Percentiles rank a stretch among this genome's conserved stretches.
Evolutionary conservation across 2,797 vertebrate species (phyloP).

Genomic region (Paramormyrops hopkinsi): DNA sequence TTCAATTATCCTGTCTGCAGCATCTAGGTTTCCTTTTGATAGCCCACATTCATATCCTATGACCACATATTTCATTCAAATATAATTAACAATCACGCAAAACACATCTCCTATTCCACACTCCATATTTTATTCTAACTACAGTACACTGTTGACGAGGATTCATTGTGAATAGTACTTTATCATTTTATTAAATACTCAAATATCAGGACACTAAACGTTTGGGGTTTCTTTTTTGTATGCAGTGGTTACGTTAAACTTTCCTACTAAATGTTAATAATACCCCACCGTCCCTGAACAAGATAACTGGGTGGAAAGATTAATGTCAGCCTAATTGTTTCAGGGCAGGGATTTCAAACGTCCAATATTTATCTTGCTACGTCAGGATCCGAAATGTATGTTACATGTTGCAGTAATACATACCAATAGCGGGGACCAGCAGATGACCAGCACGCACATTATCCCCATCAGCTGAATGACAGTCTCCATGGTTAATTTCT

Average conservation of each 20-base stretch:
- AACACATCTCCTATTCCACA: background rate
- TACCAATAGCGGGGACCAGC: slow-evolving; percentile 96
- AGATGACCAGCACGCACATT: slow-evolving; percentile 85
- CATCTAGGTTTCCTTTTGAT: background rate
- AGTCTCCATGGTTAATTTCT: slow-evolving; percentile 83
- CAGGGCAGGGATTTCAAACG: background rate
- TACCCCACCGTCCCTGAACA: background rate
- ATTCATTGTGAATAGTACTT: background rate
- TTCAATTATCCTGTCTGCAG: background rate
- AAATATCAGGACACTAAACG: background rate
- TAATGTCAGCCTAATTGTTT: background rate
- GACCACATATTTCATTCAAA: background rate
- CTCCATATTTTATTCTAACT: background rate
- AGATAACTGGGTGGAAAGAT: background rate
- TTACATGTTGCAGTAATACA: slow-evolving; percentile 41
- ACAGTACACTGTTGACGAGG: background rate
- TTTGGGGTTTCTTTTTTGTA: background rate
- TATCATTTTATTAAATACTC: background rate
- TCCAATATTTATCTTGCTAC: background rate
- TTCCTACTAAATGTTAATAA: background rate
- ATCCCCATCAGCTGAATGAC: slow-evolving; percentile 89
- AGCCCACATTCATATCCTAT: background rate
- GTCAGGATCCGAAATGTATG: background rate
- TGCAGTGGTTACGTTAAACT: background rate
- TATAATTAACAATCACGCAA: background rate